A percentile compares a stretch with the other conserved stretches of the same genome.
These are phyloP conservation scores for Callopanchax toddi DNA, from an alignment of 2,113 vertebrate genomes.

Conservation along the genomic window DNA sequence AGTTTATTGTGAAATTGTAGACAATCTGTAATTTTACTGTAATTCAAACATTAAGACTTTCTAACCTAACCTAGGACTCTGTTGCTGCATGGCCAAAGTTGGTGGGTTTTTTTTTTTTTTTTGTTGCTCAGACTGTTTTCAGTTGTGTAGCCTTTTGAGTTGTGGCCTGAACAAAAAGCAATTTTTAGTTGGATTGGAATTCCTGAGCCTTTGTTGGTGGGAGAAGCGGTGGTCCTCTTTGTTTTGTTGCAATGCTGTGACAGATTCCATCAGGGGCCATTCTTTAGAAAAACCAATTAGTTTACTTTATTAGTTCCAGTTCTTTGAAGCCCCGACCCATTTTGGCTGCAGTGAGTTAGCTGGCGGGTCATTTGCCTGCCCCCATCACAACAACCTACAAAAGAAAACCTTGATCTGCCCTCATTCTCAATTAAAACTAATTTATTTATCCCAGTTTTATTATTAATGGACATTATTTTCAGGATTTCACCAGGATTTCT, in stretches of 20 bases:
- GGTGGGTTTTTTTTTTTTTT: no score
- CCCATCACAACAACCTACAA: constrained; percentile 1
- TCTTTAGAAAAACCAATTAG: constrained; percentile 58
- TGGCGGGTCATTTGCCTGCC: constrained; percentile 16
- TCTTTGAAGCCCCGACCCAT: constrained; percentile 42
- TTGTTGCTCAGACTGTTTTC: no score
- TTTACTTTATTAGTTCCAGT: constrained; percentile 32
- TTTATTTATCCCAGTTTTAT: not conserved
- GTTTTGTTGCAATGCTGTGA: constrained; percentile 34
- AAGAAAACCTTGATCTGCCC: not conserved
- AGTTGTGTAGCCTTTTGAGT: not conserved
- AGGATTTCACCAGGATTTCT: constrained; percentile 2
- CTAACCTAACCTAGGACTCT: no score
- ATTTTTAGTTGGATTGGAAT: not conserved
- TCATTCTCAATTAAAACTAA: not conserved
- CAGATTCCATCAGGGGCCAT: constrained; percentile 29
- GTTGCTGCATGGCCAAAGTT: no score
- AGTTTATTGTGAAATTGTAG: no score
- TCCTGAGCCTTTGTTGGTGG: constrained; percentile 17
- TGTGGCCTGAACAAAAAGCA: constrained; percentile 1
- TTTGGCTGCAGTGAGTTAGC: constrained; percentile 14
- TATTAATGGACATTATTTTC: not conserved
- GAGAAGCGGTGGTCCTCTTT: not conserved
- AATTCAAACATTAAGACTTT: no score
- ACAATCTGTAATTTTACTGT: no score